These are phyloP conservation scores for Sus scrofa DNA, from an alignment of 2,113 vertebrate genomes.

Conservation along the genomic window T2T-Sscrofa CM000819.6:91767501-91768000, in stretches of 20 bases:
- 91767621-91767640: not conserved
- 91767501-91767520: not conserved
- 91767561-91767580: not conserved
- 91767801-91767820: accelerated
- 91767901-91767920: not conserved
- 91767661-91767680: not conserved
- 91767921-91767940: not conserved
- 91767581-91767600: not conserved
- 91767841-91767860: not conserved
- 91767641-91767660: not conserved
- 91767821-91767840: not conserved
- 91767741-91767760: accelerated
- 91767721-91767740: not conserved
- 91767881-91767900: not conserved
- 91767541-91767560: not conserved
- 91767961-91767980: slow-evolving; percentile 31
- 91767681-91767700: not conserved
- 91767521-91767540: not conserved
- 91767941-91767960: slow-evolving; percentile 27
- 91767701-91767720: not conserved
- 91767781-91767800: no score
- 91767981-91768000: not conserved
- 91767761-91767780: not conserved
- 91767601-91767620: not conserved
- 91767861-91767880: not conserved